phyloP scores from a whole-genome alignment of 2,113 vertebrate species.

The Rhinogobius similis region DNA sequence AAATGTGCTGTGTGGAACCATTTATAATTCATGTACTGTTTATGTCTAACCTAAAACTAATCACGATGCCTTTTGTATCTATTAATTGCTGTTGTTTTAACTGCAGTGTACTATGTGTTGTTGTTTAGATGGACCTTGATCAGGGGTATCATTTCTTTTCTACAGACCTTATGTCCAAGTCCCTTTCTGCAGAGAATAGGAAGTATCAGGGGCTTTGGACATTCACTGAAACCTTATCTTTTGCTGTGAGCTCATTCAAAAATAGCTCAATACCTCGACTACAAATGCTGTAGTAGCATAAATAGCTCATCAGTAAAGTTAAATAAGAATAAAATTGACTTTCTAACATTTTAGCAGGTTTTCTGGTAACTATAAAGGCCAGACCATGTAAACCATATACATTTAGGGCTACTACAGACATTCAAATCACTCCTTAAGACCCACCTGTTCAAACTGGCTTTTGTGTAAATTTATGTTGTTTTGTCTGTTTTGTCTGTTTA shows the following conservation, averaged over 20 bases:
- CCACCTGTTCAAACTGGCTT: too few species aligned
- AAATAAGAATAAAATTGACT: not conserved
- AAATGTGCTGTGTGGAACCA: conserved; percentile 19
- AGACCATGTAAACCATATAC: too few species aligned
- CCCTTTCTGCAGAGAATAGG: conserved; percentile 39
- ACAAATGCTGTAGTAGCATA: conserved; percentile 2
- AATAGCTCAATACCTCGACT: conserved; percentile 35
- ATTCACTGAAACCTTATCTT: conserved; percentile 68
- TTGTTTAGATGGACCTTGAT: conserved; percentile 53
- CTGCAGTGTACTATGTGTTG: not conserved
- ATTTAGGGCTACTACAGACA: too few species aligned
- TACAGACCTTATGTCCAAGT: conserved; percentile 48
- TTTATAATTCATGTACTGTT: conserved; percentile 5
- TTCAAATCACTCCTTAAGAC: too few species aligned
- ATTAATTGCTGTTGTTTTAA: conserved; percentile 12
- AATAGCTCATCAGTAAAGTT: not conserved
- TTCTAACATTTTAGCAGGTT: not conserved
- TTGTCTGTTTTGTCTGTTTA: too few species aligned
- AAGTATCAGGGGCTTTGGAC: conserved; percentile 60
- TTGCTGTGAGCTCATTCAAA: conserved; percentile 58
- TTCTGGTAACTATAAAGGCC: too few species aligned
- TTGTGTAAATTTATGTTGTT: too few species aligned
- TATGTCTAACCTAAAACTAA: conserved; percentile 12
- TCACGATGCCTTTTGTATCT: conserved; percentile 2
- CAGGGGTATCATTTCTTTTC: conserved; percentile 61